Conservation (phyloP, 2,113 vertebrate genomes). For the Ammospiza nelsoni region DNA sequence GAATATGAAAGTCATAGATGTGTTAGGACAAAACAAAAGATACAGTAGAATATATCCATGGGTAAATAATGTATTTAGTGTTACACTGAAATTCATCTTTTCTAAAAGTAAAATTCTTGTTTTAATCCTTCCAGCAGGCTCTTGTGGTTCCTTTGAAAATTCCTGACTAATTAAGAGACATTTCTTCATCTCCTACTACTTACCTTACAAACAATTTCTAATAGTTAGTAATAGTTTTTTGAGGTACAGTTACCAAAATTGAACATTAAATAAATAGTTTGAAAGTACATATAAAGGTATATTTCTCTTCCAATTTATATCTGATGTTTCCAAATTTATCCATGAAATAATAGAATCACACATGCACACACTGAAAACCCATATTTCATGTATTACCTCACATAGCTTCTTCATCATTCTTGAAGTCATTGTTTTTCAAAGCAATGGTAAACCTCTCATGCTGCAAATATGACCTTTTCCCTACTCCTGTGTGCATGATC, state of each 20-base stretch:
- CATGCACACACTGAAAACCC: accelerated
- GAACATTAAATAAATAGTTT: not conserved
- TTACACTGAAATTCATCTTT: not conserved
- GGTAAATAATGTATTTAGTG: not conserved
- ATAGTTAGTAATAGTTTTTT: not conserved
- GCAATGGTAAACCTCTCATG: not conserved
- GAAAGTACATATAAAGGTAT: not conserved
- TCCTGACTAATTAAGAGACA: not conserved
- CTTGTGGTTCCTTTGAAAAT: not conserved
- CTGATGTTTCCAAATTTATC: not conserved
- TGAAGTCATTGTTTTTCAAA: not conserved
- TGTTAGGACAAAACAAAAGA: not conserved
- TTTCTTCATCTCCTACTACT: not conserved
- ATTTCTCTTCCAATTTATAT: not conserved
- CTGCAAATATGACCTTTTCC: not conserved
- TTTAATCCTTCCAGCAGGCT: not conserved
- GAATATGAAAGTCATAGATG: not conserved
- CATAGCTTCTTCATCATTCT: not conserved
- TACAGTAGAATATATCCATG: not conserved
- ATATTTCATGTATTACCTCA: not conserved
- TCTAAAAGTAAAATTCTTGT: not conserved
- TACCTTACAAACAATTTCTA: not conserved
- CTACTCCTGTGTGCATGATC: not conserved
- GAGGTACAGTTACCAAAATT: not conserved
- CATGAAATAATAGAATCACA: not conserved